phyloP scores from a whole-genome alignment of 23 tunicate species.

The Styela plicata region DNA sequence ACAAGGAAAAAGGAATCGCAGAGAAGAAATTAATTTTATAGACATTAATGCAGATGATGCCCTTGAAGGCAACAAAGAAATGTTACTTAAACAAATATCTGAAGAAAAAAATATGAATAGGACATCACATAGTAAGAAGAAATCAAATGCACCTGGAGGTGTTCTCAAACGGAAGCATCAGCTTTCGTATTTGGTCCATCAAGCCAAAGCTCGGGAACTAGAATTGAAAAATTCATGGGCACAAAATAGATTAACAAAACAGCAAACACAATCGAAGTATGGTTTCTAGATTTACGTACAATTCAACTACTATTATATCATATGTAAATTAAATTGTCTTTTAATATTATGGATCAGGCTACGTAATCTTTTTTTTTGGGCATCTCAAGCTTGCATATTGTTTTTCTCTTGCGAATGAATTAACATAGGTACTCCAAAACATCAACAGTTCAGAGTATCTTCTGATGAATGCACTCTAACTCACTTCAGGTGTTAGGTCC shows the following conservation, averaged over 20 bases:
- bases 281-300: no score
- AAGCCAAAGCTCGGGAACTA: constrained; percentile 76
- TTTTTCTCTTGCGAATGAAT: no score
- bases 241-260: constrained; percentile 45
- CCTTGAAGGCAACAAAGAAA: constrained; percentile 71
- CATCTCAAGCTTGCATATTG: no score
- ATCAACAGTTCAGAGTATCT: no score
- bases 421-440: no score
- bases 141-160: constrained; percentile 39
- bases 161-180: constrained; percentile 60
- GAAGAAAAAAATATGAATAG: constrained; percentile 70
- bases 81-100: constrained; percentile 60
- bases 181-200: constrained; percentile 75
- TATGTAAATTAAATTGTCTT: no score
- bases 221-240: constrained; percentile 91
- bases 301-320: no score
- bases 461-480: no score
- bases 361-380: no score
- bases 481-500: no score
- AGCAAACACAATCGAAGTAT: constrained; percentile 75
- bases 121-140: constrained; percentile 63
- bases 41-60: constrained; percentile 72
- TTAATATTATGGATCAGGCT: no score
- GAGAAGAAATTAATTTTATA: constrained; percentile 79
- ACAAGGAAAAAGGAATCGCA: constrained; percentile 58